Evolutionary conservation across 2,888 invertebrate genomes (phyloP), one percentile per base, ranked within the genome.

Genomic region (Dermolepida albohirtum): DNA sequence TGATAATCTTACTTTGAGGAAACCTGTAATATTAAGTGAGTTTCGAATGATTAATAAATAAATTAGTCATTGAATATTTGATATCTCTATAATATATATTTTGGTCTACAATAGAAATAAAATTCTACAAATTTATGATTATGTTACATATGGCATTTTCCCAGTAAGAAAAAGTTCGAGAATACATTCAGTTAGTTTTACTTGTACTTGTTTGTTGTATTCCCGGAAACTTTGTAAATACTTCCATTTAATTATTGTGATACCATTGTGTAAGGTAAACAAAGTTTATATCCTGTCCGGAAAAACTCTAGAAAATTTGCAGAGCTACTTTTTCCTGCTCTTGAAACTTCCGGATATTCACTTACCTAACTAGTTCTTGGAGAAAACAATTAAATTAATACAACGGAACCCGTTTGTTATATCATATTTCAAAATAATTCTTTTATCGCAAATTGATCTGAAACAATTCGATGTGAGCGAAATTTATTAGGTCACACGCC

Each of bases 401-500:
- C 59, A 62, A 62, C 22, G 27, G 12, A 62, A 34, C 34, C 16
- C 47, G 47, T 29, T 62, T 22, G 34, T 22, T 11, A 34, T 47
- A 62, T 62, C 39, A 62, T 62, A 17, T 62, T 62, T 62, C 47
- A 29, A 14, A 62, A 62, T 47, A 62, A 62, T 29, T 47, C 34
- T 34, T 65, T 63, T 63, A 63, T 67, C 63, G 29, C 54, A 63
- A 67, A 63, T 67, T 47, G 63, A 67, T 63, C 63, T 27, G 51
- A 63, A 67, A 62, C 62, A 67, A 67, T 67, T 44, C 54, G 44
- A 63, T 44, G 16, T 43, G 27, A 17, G 16, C 51, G 44, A 34
- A 67, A 62, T 67, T 54, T 67, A 67, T 63, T 54, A 44, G 63
- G 52, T 67, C 63, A 54, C 51, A 44, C 54, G 52, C 63, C 67